Percentiles rank a stretch among this genome's conserved stretches.
These are phyloP conservation scores for Poecilus cupreus DNA, from an alignment of 2,888 invertebrate genomes.

Conservation along the genomic window DNA sequence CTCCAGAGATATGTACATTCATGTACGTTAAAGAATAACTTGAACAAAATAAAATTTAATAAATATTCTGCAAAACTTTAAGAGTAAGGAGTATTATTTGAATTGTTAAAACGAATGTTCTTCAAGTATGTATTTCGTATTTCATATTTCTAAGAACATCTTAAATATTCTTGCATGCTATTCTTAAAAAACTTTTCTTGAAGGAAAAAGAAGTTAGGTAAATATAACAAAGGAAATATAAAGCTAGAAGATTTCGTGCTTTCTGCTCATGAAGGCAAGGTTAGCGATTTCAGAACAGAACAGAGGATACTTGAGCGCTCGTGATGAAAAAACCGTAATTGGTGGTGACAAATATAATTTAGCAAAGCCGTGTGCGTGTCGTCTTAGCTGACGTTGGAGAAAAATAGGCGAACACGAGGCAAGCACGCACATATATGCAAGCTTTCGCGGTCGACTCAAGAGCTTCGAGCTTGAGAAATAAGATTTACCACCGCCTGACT, in stretches of 20 bases:
- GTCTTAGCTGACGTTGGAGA: background rate
- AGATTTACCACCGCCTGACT: slow-evolving; percentile 1
- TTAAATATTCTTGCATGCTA: slow-evolving; percentile 34
- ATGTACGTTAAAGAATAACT: too few relatives aligned
- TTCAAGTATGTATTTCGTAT: background rate
- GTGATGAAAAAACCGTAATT: slow-evolving; percentile 54
- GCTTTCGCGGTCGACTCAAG: background rate
- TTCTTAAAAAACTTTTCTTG: background rate
- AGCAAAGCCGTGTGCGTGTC: slow-evolving; percentile 42
- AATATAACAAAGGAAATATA: slow-evolving; percentile 34
- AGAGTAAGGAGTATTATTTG: background rate
- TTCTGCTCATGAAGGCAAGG: slow-evolving; percentile 45
- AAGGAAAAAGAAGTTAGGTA: slow-evolving; percentile 24
- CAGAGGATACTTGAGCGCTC: slow-evolving; percentile 12
- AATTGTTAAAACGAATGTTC: slow-evolving; percentile 1
- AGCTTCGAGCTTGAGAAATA: background rate
- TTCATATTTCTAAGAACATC: slow-evolving; percentile 5
- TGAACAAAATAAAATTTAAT: too few relatives aligned
- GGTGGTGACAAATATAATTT: slow-evolving; percentile 57
- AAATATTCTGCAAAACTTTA: too few relatives aligned
- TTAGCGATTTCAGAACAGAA: slow-evolving; percentile 30
- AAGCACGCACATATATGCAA: slow-evolving; percentile 34
- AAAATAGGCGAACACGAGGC: background rate
- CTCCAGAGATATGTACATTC: too few relatives aligned
- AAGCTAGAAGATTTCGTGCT: slow-evolving; percentile 43